Evolutionary conservation across 2,888 invertebrate genomes (phyloP), one percentile per base, ranked within the genome.

Genomic region (Bruchidius siliquastri): DNA sequence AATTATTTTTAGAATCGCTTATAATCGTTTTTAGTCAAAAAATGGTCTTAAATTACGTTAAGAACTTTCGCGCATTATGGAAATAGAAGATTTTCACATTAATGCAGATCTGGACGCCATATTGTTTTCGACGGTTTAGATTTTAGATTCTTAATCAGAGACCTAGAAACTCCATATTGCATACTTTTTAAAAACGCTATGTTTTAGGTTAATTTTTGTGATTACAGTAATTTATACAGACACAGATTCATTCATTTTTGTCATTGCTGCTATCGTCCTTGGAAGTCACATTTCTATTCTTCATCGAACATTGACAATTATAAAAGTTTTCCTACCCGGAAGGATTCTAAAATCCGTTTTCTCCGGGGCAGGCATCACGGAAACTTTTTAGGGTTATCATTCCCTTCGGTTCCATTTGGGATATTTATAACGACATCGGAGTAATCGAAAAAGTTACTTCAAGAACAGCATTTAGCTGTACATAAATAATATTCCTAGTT

Each of bases 331-430:
- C 13, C 49, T 49, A 49, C 49, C 49, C 49, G 49, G 49, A 49
- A 49, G 49, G 49, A 49, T 18, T 49, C 49, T 49, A 49, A 49
- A 49, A 49, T 49, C 49, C 49, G 49, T 18, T 49, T 49, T 13
- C 49, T 49, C 49, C 18, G 49, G 18, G 49, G 18, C 49, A 49
- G 49, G 49, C 49, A 8, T 26, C 26, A 49, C 32, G 18, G 69
- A 32, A 71, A 32, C 30, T 82, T 82, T 76, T 75, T 73, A 73
- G 71, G 76, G 74, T 81, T 82, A 82, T 82, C 81, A 78, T 79
- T 79, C 83, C 81, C 82, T 73, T 30, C 72, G 82, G 82, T 81
- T 82, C 81, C 82, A 83, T 82, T 79, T 75, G 30, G 76, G 77
- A 80, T 82, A 83, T 83, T 82, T 82, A 82, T 81, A 80, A 81